phyloP scores from a whole-genome alignment of 2,888 invertebrate genomes.

The Dorcus parallelipipedus region DNA sequence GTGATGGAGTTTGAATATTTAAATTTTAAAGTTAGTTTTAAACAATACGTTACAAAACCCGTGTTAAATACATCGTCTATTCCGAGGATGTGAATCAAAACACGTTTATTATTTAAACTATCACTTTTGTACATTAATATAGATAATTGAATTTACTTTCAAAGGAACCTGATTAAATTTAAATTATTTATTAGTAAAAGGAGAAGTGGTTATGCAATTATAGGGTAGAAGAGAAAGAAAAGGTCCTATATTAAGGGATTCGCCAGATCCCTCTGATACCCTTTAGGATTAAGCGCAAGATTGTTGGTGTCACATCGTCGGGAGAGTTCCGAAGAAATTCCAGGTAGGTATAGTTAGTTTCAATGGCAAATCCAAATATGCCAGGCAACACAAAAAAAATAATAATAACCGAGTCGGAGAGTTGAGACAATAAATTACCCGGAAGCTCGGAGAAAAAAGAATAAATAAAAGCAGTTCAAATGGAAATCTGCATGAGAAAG shows the following conservation, averaged over 20 bases:
- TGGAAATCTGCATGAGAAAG: slow-evolving; percentile 7
- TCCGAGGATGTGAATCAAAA: background rate
- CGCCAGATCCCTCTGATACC: slow-evolving; percentile 27
- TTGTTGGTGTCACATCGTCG: slow-evolving; percentile 16
- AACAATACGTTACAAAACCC: too few species aligned
- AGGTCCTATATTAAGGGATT: slow-evolving; percentile 31
- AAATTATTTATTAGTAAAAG: slow-evolving; percentile 45
- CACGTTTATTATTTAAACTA: slow-evolving; percentile 36
- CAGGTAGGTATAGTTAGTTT: too few species aligned
- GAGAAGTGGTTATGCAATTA: slow-evolving; percentile 4
- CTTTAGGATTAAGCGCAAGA: slow-evolving; percentile 20
- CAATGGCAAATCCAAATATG: too few species aligned
- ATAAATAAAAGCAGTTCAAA: too few species aligned
- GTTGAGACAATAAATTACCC: too few species aligned
- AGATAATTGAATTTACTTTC: slow-evolving; percentile 45
- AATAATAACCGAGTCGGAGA: too few species aligned
- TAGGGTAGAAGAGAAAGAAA: slow-evolving; percentile 16
- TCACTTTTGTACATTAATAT: slow-evolving; percentile 41
- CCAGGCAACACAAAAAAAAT: too few species aligned
- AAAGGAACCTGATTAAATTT: slow-evolving; percentile 49
- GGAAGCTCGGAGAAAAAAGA: too few species aligned
- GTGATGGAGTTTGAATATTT: too few species aligned
- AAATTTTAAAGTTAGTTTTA: too few species aligned
- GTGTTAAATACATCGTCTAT: background rate
- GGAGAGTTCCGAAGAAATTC: too few species aligned